Conservation (phyloP, 2,888 invertebrate species). For the Tortricodes alternella region DNA sequence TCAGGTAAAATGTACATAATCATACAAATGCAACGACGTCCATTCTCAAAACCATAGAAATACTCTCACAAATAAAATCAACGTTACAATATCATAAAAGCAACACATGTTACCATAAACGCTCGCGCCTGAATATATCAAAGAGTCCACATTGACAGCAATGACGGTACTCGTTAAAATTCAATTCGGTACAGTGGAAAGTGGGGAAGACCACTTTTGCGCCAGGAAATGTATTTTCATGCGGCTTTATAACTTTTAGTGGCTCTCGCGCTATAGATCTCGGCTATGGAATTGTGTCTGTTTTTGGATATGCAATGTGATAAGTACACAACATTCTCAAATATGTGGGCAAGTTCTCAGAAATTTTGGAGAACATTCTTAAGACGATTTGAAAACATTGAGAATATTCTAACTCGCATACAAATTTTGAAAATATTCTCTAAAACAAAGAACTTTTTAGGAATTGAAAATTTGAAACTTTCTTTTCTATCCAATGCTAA, state of each 20-base stretch:
- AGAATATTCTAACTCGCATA: too few species aligned
- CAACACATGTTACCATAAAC: conserved; percentile 12
- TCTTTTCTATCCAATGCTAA: too few species aligned
- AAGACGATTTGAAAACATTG: too few species aligned
- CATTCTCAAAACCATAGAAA: too few species aligned
- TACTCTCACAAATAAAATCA: conserved; percentile 1
- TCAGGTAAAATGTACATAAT: too few species aligned
- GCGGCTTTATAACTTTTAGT: not conserved
- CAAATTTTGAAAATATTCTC: too few species aligned
- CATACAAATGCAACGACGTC: too few species aligned
- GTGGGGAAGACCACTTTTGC: not conserved
- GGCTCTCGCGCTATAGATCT: not conserved
- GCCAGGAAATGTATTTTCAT: conserved; percentile 2
- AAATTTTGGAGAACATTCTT: too few species aligned
- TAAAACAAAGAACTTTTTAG: too few species aligned
- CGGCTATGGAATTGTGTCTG: not conserved
- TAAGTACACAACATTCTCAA: too few species aligned
- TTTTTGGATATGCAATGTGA: not conserved
- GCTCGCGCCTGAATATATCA: conserved; percentile 12
- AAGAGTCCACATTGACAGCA: conserved; percentile 17
- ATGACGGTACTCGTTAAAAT: conserved; percentile 24
- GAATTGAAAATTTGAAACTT: too few species aligned
- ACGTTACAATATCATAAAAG: conserved; percentile 5
- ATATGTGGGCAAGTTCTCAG: too few species aligned
- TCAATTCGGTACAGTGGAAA: conserved; percentile 15